Conservation (phyloP, 2,797 vertebrate genomes). For the Novumbra hubbsi region DNA sequence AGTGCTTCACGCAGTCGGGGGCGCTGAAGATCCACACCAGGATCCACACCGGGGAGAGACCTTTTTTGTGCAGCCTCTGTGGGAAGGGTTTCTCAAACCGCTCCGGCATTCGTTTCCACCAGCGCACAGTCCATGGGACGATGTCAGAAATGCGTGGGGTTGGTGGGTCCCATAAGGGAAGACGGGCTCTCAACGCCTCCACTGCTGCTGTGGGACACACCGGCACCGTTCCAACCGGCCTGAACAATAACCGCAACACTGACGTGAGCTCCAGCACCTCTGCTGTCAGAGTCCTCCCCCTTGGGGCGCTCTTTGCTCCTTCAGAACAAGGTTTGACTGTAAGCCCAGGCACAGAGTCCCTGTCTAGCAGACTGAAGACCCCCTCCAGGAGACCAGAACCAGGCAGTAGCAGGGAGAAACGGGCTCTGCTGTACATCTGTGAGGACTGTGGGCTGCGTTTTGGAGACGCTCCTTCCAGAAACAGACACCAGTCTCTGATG, state of each 20-base stretch:
- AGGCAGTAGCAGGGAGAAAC: slow-evolving; percentile 23
- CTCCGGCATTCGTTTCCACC: slow-evolving; percentile 77
- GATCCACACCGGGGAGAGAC: slow-evolving; percentile 79
- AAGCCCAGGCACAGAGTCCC: slow-evolving; percentile 25
- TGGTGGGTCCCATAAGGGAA: slow-evolving; percentile 25
- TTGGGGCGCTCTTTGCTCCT: slow-evolving; percentile 5
- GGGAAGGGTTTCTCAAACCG: slow-evolving; percentile 79
- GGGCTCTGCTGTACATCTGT: slow-evolving; percentile 61
- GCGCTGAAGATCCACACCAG: slow-evolving; percentile 78
- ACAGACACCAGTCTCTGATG: slow-evolving; percentile 71
- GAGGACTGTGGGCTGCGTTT: slow-evolving; percentile 79
- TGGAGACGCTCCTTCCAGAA: slow-evolving; percentile 73
- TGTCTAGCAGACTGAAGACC: slow-evolving; percentile 4
- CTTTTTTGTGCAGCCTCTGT: slow-evolving; percentile 74
- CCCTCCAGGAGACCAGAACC: slow-evolving; percentile 13
- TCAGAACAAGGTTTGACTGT: not conserved
- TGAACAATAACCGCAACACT: not conserved
- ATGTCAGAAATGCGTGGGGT: slow-evolving; percentile 51
- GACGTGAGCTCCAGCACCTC: slow-evolving; percentile 24
- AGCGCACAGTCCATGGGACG: slow-evolving; percentile 73
- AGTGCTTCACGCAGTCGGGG: slow-evolving; percentile 81
- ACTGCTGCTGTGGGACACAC: slow-evolving; percentile 40
- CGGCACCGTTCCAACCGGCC: slow-evolving; percentile 31
- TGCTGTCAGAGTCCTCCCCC: slow-evolving; percentile 1
- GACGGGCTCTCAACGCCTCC: slow-evolving; percentile 32